Conservation (phyloP, 2,888 invertebrate species). For the Sinelater perroti region DNA sequence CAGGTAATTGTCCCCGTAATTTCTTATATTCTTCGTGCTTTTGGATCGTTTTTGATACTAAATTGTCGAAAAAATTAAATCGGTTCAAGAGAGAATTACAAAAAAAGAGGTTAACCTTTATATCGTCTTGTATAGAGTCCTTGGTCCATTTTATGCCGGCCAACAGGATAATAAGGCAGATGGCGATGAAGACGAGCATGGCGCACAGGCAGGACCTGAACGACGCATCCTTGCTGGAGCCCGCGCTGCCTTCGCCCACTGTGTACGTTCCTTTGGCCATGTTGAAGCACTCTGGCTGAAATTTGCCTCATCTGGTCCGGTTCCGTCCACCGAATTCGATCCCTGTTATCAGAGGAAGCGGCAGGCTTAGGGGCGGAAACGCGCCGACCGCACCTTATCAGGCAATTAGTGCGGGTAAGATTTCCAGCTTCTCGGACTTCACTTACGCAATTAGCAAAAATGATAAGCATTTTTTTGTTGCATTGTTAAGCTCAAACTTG, state of each 20-base stretch:
- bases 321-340: background rate
- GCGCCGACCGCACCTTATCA: constrained; percentile 38
- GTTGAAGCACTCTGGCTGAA: constrained; percentile 8
- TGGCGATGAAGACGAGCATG: constrained; percentile 41
- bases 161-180: constrained; percentile 41
- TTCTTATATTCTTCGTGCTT: no score
- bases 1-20: no score
- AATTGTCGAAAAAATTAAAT: no score
- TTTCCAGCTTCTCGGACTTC: background rate
- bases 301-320: background rate
- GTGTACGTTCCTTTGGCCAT: constrained; percentile 41
- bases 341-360: constrained; percentile 34
- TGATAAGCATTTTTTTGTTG: no score
- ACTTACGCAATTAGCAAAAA: no score
- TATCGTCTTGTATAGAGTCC: background rate
- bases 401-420: background rate
- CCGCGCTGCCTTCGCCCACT: constrained; percentile 30
- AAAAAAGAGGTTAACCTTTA: background rate
- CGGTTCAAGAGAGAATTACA: no score
- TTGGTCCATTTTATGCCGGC: constrained; percentile 25
- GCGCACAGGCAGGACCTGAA: constrained; percentile 43
- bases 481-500: no score
- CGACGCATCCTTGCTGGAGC: constrained; percentile 38
- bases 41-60: no score
- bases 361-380: constrained; percentile 26